Percentiles rank a stretch among this genome's conserved stretches.
These are phyloP conservation scores for Conus ventricosus DNA, from an alignment of 1,140 invertebrate genomes.

Conservation along the genomic window DNA sequence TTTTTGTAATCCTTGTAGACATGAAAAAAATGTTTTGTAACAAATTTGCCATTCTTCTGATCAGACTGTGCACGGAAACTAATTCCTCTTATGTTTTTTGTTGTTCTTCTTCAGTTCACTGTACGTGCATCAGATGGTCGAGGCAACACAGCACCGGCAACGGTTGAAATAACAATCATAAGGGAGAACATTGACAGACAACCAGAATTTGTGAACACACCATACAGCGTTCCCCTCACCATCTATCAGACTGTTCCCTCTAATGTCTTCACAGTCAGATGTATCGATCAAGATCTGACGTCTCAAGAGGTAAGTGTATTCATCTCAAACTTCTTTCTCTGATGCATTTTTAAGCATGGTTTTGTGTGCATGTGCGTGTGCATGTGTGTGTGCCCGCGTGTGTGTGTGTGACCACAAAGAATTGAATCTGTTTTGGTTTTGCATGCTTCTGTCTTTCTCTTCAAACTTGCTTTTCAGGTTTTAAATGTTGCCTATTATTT, in stretches of 20 bases:
- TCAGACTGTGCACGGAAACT: too few species aligned
- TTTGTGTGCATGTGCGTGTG: too few species aligned
- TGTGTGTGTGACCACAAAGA: too few species aligned
- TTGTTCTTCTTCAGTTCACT: conserved; percentile 30
- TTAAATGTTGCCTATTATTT: too few species aligned
- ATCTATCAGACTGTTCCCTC: conserved; percentile 19
- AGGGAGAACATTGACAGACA: background rate
- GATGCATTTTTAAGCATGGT: too few species aligned
- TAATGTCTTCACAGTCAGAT: background rate
- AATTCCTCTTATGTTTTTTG: background rate
- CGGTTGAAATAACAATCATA: background rate
- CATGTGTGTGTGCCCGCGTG: too few species aligned
- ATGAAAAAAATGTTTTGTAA: too few species aligned
- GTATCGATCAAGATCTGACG: conserved; percentile 33
- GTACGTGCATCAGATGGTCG: conserved; percentile 27
- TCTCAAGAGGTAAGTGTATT: background rate
- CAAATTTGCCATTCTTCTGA: background rate
- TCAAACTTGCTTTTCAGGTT: too few species aligned
- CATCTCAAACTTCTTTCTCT: background rate
- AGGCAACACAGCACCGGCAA: conserved; percentile 10
- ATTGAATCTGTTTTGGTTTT: too few species aligned
- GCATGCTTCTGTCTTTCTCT: too few species aligned
- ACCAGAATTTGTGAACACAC: conserved; percentile 10
- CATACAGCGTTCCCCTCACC: conserved; percentile 13
- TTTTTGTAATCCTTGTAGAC: too few species aligned